A percentile compares a stretch with the other conserved stretches of the same genome.
phyloP scores from a whole-genome alignment of 2,888 invertebrate genomes.

The Mimachlamys varia region DNA sequence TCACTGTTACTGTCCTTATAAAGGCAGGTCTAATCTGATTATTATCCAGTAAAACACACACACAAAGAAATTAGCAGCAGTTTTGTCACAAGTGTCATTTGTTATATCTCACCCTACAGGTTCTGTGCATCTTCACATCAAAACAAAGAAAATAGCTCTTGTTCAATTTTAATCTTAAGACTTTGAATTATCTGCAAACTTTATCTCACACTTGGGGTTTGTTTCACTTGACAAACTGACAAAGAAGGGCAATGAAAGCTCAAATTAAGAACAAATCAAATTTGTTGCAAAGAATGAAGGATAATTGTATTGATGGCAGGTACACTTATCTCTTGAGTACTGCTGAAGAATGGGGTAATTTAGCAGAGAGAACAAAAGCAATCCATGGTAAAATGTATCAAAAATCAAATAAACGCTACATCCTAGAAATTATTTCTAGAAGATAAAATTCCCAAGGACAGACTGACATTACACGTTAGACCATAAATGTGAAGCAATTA shows the following conservation, averaged over 20 bases:
- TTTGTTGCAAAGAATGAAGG: not conserved
- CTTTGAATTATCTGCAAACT: not conserved
- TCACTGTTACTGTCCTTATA: not conserved
- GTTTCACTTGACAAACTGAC: slow-evolving; percentile 23
- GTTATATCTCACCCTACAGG: not conserved
- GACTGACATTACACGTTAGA: not conserved
- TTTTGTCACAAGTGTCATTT: not conserved
- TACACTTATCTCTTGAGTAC: not conserved
- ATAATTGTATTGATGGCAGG: not conserved
- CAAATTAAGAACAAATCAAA: not conserved
- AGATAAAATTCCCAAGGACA: not conserved
- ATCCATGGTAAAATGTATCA: not conserved
- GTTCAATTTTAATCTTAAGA: slow-evolving; percentile 2
- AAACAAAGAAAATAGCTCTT: slow-evolving; percentile 20
- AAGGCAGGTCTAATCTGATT: not conserved
- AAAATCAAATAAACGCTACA: not conserved
- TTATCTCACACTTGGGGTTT: not conserved
- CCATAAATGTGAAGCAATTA: not conserved
- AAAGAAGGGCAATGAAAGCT: slow-evolving; percentile 11
- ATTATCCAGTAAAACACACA: not conserved
- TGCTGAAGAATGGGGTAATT: not conserved
- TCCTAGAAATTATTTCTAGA: no score
- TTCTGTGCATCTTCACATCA: not conserved
- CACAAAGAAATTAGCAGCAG: not conserved
- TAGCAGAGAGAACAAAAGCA: not conserved